Evolutionary conservation across 37 sponge, comb jelly and placozoan species (phyloP).

Genomic region (Haliclona indistincta): DNA sequence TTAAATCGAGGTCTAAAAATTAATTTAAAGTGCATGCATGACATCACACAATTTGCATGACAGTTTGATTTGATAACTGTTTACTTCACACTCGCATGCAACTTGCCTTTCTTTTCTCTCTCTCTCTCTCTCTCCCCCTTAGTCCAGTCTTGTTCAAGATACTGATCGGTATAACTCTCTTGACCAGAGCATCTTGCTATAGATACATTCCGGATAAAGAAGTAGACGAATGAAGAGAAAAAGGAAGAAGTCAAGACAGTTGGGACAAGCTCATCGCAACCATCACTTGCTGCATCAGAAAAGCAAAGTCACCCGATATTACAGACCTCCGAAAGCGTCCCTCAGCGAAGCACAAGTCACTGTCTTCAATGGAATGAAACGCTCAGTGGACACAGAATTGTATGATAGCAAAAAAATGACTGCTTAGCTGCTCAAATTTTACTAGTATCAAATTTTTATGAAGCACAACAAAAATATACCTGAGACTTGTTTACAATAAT

Average conservation of each 20-base stretch:
- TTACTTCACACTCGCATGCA: too few relatives aligned
- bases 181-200: conserved; percentile 43
- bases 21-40: background rate
- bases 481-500: too few relatives aligned
- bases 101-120: background rate
- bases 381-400: conserved; percentile 66
- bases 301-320: too few relatives aligned
- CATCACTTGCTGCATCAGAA: background rate
- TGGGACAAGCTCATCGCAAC: background rate
- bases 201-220: background rate
- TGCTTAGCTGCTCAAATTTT: background rate
- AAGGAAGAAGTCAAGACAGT: background rate
- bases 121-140: background rate
- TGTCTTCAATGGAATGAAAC: conserved; percentile 41
- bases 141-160: conserved; percentile 56
- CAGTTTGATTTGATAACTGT: too few relatives aligned
- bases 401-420: conserved; percentile 12
- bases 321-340: too few relatives aligned
- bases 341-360: background rate
- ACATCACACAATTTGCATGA: background rate
- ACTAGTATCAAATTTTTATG: background rate
- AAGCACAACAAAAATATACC: too few relatives aligned
- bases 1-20: too few relatives aligned
- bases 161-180: conserved; percentile 51
- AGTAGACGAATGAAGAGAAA: background rate